Percentiles rank a stretch among this genome's conserved stretches.
These are phyloP conservation scores for Conistra vaccinii DNA, from an alignment of 2,888 invertebrate genomes.

Conservation along the genomic window DNA sequence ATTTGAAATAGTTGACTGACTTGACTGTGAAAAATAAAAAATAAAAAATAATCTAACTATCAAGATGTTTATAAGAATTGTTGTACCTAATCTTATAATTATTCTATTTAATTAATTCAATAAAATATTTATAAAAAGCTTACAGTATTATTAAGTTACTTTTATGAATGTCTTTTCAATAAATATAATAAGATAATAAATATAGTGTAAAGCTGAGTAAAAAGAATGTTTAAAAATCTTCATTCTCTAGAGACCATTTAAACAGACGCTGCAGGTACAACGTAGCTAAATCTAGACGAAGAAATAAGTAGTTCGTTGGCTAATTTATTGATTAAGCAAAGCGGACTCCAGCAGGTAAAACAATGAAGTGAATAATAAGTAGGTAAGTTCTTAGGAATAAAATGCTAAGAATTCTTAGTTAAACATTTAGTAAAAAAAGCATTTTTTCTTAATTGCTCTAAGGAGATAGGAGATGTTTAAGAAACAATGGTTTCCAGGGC, in stretches of 20 bases:
- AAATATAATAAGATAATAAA: background rate
- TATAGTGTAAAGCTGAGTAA: background rate
- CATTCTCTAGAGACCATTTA: background rate
- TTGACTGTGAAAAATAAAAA: too few relatives aligned
- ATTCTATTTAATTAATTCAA: background rate
- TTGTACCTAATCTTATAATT: background rate
- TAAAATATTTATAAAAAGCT: background rate
- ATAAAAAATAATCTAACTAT: too few relatives aligned
- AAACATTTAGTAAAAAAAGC: slow-evolving; percentile 6
- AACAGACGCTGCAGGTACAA: background rate
- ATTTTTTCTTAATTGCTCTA: slow-evolving; percentile 16
- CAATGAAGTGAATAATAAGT: slow-evolving; percentile 49
- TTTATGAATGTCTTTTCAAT: background rate
- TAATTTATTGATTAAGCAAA: slow-evolving; percentile 53
- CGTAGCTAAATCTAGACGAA: slow-evolving; percentile 4
- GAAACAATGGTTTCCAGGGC: slow-evolving; percentile 8
- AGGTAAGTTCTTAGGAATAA: slow-evolving; percentile 43
- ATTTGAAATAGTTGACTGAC: too few relatives aligned
- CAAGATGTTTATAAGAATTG: background rate
- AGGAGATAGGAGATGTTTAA: slow-evolving; percentile 12
- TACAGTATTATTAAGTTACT: background rate
- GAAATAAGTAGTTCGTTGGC: slow-evolving; percentile 37
- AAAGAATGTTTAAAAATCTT: background rate
- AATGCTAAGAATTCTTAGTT: slow-evolving; percentile 37
- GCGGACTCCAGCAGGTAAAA: slow-evolving; percentile 32